Conservation (phyloP, 2,113 vertebrate species). For the Engystomops pustulosus region DNA sequence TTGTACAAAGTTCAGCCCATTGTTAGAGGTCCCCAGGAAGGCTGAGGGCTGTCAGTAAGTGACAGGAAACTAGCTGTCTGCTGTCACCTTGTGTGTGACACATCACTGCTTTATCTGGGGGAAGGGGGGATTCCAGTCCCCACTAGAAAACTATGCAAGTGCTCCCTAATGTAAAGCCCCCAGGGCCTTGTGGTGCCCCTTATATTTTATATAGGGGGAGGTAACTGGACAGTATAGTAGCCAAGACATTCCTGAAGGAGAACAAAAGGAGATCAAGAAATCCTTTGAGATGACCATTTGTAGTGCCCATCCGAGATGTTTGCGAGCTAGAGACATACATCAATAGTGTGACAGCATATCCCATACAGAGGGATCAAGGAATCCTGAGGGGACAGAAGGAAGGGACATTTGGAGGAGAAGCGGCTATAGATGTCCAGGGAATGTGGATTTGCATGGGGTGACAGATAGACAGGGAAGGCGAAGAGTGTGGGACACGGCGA, state of each 20-base stretch:
- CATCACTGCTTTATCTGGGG: conserved; percentile 5
- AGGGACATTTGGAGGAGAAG: not conserved
- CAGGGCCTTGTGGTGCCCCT: not conserved
- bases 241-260: not conserved
- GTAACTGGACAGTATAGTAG: not conserved
- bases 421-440: no score
- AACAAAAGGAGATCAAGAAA: not conserved
- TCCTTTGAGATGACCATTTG: no score
- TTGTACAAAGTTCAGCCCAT: not conserved
- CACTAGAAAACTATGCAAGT: no score
- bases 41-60: not conserved
- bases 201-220: no score
- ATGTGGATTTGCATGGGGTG: no score
- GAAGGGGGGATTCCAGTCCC: no score
- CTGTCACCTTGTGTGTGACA: not conserved
- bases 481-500: no score
- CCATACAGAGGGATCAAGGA: no score
- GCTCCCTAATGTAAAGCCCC: not conserved
- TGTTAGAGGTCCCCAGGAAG: not conserved
- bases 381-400: not conserved
- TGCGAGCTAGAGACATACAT: no score
- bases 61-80: not conserved
- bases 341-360: no score
- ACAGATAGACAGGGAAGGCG: no score
- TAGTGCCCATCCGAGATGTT: no score